phyloP scores from a whole-genome alignment of 2,113 vertebrate species.

The Vulpes ferrilata region DNA sequence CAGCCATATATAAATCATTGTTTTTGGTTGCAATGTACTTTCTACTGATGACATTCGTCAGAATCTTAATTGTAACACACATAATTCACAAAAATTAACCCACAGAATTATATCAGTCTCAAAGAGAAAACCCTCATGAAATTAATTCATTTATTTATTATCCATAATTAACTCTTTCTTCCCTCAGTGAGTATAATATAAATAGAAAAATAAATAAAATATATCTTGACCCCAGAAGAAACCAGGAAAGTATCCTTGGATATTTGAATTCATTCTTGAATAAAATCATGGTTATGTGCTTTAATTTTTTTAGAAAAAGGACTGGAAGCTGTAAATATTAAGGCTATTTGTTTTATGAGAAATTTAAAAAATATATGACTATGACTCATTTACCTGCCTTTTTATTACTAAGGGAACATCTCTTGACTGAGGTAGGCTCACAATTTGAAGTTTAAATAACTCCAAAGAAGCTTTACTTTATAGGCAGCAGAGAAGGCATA shows the following conservation, averaged over 20 bases:
- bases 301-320: neutral
- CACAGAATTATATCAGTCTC: neutral
- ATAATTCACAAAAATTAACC: neutral
- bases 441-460: neutral
- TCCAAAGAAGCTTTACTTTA: conserved; percentile 22
- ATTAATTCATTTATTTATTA: neutral
- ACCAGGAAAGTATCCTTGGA: neutral
- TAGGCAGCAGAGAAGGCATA: neutral
- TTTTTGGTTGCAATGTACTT: neutral
- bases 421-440: neutral
- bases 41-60: neutral
- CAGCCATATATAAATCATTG: neutral
- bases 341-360: conserved; percentile 40
- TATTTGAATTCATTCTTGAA: neutral
- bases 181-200: neutral
- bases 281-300: conserved; percentile 18
- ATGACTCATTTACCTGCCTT: neutral
- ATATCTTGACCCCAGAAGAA: neutral
- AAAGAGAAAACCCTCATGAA: neutral
- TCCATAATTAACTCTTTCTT: neutral
- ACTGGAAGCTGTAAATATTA: neutral
- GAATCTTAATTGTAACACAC: neutral
- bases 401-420: neutral
- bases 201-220: neutral
- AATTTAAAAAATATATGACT: neutral